phyloP scores from a whole-genome alignment of 1,140 invertebrate genomes.

The Carposina sasakii region DNA sequence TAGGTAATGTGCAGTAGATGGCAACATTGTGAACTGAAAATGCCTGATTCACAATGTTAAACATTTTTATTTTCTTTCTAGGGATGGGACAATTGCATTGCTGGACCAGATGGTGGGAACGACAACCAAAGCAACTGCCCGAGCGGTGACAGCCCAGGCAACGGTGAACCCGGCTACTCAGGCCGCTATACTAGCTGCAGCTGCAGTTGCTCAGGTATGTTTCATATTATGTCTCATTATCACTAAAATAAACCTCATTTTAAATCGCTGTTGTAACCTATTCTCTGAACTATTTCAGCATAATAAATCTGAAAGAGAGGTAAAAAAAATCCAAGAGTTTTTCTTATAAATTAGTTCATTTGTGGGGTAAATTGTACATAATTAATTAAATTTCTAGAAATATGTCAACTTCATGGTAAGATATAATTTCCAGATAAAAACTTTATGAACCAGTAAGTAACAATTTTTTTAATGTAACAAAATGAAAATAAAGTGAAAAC shows the following conservation, averaged over 20 bases:
- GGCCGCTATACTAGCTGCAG: slow-evolving; percentile 60
- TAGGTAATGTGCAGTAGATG: slow-evolving; percentile 40
- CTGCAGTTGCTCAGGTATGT: slow-evolving; percentile 56
- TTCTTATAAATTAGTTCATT: neutral
- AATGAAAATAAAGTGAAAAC: too few relatives aligned
- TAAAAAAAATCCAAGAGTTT: slow-evolving; percentile 11
- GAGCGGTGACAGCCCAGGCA: slow-evolving; percentile 40
- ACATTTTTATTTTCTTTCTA: slow-evolving; percentile 20
- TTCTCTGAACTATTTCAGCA: slow-evolving; percentile 20
- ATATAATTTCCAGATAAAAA: slow-evolving; percentile 6
- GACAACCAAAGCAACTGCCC: slow-evolving; percentile 62
- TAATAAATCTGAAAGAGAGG: slow-evolving; percentile 35
- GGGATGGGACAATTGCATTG: slow-evolving; percentile 67
- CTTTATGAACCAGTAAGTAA: too few relatives aligned
- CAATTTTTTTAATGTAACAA: too few relatives aligned
- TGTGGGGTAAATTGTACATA: too few relatives aligned
- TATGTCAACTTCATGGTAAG: slow-evolving; percentile 39
- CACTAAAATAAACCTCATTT: too few relatives aligned
- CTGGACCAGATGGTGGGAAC: slow-evolving; percentile 71
- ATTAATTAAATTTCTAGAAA: too few relatives aligned
- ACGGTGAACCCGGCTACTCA: slow-evolving; percentile 58
- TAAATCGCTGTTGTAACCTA: neutral
- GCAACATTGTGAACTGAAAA: neutral
- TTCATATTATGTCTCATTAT: slow-evolving; percentile 9
- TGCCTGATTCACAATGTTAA: neutral